These are phyloP conservation scores for Caenorhabditis sp. DNA, from an alignment of 2,888 invertebrate species.

Conservation along the genomic window DNA sequence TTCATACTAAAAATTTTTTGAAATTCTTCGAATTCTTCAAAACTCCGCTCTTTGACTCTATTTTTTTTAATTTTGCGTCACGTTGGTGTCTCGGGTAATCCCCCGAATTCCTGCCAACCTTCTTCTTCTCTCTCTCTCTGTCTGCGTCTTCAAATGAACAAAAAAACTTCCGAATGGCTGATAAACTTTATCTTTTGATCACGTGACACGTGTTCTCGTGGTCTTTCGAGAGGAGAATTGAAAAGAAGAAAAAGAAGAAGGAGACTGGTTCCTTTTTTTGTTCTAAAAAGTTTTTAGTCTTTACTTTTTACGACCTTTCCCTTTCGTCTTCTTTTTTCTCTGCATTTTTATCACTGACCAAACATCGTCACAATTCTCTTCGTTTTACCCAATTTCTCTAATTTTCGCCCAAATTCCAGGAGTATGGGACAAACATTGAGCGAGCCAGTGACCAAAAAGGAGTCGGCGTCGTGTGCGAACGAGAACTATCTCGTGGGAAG, in stretches of 20 bases:
- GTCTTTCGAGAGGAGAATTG: not conserved
- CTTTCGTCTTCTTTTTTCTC: constrained; percentile 6
- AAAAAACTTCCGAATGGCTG: too few relatives aligned
- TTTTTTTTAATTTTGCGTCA: too few relatives aligned
- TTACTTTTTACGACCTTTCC: not conserved
- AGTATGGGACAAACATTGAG: constrained; percentile 96
- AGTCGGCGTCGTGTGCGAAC: constrained; percentile 76
- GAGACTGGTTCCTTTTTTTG: constrained; percentile 21
- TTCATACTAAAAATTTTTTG: too few relatives aligned
- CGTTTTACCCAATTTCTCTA: constrained; percentile 10
- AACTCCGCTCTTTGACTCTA: too few relatives aligned
- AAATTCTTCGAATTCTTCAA: too few relatives aligned
- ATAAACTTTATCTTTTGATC: constrained; percentile 24
- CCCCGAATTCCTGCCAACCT: too few relatives aligned
- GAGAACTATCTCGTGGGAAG: constrained; percentile 86
- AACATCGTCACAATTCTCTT: constrained; percentile 23
- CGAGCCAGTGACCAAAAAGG: constrained; percentile 89
- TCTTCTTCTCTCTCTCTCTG: not conserved
- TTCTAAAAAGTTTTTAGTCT: not conserved
- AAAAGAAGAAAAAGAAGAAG: too few relatives aligned
- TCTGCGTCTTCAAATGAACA: too few relatives aligned
- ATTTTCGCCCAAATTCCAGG: constrained; percentile 8
- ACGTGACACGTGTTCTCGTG: constrained; percentile 43
- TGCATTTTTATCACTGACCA: constrained; percentile 23
- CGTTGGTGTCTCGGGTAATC: too few relatives aligned